Conservation (phyloP, 2,797 vertebrate genomes). For the Pterois miles region DNA sequence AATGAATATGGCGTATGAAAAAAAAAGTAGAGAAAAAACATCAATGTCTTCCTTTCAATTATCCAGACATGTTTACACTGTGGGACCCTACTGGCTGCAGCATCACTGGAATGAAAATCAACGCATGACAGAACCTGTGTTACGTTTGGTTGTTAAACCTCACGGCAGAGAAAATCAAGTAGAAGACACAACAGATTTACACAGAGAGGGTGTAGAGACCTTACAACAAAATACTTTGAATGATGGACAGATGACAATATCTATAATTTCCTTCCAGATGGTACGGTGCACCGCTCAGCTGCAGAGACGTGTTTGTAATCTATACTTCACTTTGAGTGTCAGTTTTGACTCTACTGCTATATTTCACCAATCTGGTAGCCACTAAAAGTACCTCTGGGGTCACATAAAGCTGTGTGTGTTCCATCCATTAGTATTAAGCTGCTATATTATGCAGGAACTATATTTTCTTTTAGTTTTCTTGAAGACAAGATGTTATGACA, state of each 20-base stretch:
- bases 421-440: background rate
- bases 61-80: conserved; percentile 33
- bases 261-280: background rate
- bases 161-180: background rate
- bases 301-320: background rate
- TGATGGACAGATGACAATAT: conserved; percentile 10
- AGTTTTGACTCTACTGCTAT: background rate
- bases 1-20: conserved; percentile 24
- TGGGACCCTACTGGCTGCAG: conserved; percentile 12
- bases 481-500: background rate
- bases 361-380: background rate
- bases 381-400: background rate
- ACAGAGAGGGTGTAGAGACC: background rate
- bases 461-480: background rate
- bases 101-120: conserved; percentile 13
- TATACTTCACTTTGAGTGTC: background rate
- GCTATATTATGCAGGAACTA: background rate
- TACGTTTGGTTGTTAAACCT: conserved; percentile 6
- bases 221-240: background rate
- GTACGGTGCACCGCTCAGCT: background rate
- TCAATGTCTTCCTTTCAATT: conserved; percentile 36
- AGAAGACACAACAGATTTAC: background rate
- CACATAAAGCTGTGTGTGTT: background rate
- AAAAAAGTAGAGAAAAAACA: background rate
- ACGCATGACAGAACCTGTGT: conserved; percentile 8